Conservation (phyloP, 2,113 vertebrate species). For the Plotosus lineatus region DNA sequence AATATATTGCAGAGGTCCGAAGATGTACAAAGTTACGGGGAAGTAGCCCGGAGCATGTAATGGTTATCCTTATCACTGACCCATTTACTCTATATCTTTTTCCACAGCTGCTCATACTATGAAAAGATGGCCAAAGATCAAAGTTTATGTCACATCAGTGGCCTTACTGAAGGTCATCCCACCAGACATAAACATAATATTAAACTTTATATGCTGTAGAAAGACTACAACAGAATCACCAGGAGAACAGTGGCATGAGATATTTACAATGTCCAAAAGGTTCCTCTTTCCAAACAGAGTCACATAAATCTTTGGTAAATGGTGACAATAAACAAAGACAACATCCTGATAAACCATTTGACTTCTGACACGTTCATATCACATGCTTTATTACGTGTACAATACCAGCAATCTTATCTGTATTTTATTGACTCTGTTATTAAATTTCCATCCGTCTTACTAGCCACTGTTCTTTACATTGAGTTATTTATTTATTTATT, state of each 20-base stretch:
- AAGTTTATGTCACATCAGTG: not conserved
- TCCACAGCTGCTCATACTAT: not conserved
- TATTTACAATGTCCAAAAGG: not conserved
- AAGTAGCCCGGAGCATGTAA: too few relatives aligned
- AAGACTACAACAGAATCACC: not conserved
- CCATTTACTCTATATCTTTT: not conserved
- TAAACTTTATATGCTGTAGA: not conserved
- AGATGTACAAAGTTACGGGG: not conserved
- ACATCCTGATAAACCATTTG: not conserved
- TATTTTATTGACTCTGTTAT: not conserved
- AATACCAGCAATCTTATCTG: not conserved
- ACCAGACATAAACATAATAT: not conserved
- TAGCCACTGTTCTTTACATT: not conserved
- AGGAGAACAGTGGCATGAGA: not conserved
- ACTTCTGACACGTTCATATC: not conserved
- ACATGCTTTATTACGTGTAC: not conserved
- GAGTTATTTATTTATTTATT: too few relatives aligned
- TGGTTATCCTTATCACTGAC: not conserved
- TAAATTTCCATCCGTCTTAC: not conserved
- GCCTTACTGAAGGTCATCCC: not conserved
- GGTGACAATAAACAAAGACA: not conserved
- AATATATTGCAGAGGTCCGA: not conserved
- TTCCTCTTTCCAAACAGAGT: not conserved
- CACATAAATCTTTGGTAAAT: not conserved
- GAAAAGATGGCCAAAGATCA: not conserved